These are phyloP conservation scores for Catharus minimus DNA, from an alignment of 2,113 vertebrate genomes.

Conservation along the genomic window DNA sequence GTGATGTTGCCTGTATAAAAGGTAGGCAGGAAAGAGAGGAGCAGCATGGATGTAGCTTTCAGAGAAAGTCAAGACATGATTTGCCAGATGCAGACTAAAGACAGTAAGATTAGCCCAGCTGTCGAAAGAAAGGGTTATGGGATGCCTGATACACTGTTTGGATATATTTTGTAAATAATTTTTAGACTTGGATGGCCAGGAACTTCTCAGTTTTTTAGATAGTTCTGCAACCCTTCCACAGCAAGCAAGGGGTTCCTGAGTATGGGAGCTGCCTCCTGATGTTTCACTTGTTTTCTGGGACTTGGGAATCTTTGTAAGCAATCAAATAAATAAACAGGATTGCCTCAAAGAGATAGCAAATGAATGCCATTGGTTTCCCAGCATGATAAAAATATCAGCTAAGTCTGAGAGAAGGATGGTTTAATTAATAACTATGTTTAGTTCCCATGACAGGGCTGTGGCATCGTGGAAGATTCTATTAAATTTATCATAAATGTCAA, in stretches of 20 bases:
- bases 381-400: not conserved
- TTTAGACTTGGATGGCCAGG: not conserved
- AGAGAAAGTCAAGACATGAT: not conserved
- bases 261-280: not conserved
- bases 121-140: not conserved
- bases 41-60: not conserved
- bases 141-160: not conserved
- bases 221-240: not conserved
- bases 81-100: not conserved
- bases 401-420: not conserved
- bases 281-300: not conserved
- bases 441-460: not conserved
- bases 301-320: not conserved
- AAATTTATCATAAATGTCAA: not conserved
- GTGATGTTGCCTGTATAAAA: not conserved
- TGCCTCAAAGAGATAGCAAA: not conserved
- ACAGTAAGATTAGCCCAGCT: not conserved
- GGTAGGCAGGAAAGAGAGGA: not conserved
- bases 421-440: not conserved
- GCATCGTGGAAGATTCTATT: not conserved
- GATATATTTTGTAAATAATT: not conserved
- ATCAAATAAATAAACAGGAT: not conserved
- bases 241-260: not conserved
- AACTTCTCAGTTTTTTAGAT: not conserved
- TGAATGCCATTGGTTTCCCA: not conserved